Base-by-base conservation (phyloP, 2,888 invertebrate species). In the Andricus curvator region DNA sequence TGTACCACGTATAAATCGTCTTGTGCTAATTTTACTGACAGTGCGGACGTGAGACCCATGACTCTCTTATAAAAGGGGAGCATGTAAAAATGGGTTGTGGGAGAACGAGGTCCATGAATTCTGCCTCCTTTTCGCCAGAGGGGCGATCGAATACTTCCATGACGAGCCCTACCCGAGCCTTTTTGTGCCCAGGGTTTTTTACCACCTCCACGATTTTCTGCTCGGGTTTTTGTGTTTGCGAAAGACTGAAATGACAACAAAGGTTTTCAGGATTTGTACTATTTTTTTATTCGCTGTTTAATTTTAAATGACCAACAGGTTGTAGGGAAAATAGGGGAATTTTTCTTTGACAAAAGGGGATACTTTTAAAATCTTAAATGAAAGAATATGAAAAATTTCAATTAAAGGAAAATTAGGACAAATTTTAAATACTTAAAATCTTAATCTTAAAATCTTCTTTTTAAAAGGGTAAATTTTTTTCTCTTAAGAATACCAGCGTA, bases 131-230 rank as follows among this genome's bases (percentile, higher is more conserved):
- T 96, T 84, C 94, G 94, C 93, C 96, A 99, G 2, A 98, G 91
- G 0, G 99, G 99, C 3, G 99, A 97, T 80, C 98, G 94, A 81
- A 97, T 97, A 17, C 98, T 98, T 20, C 99, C 98, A 90, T 99
- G 99, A 66, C 99, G 95, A 1, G 99, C 97, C 86, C 95, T 94
- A 0, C 99, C 99, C 44, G 94, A 90, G 33, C 98, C 98, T 93
- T 99, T 99, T 91, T 99, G 99, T 0, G 97, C 98, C 98, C 99
- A 99, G 0, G 99, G 99, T 89, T 99, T 99, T 41, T 95, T 94
- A 0, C 98, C 98, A 78, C 98, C 98, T 60, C 99, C 99, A 74
- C 95, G 94, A 79, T 97, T 96, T 93, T 99, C 99, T 0, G 97
- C 96, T 80, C 97, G 94, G 0, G 96, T 95, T 91, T 97, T 96